These are phyloP conservation scores for Riparia riparia DNA, from an alignment of 2,113 vertebrate genomes.

Conservation along the genomic window DNA sequence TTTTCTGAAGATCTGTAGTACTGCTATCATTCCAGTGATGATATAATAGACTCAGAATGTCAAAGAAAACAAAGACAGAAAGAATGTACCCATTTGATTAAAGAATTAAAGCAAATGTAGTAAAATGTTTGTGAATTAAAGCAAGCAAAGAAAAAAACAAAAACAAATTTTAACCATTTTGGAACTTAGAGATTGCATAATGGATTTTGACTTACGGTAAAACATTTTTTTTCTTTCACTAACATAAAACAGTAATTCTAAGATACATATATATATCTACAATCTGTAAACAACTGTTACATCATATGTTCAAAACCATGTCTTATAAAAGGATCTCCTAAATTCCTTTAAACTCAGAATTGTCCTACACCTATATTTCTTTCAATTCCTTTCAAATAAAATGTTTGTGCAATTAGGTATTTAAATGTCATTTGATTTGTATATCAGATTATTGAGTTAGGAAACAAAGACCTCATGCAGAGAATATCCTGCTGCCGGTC, in stretches of 20 bases:
- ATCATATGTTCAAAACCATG: not conserved
- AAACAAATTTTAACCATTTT: not conserved
- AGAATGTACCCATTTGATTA: not conserved
- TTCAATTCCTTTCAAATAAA: not conserved
- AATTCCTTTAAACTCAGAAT: not conserved
- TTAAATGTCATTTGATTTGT: not conserved
- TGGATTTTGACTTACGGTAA: not conserved
- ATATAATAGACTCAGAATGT: conserved; percentile 26
- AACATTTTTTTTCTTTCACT: not conserved
- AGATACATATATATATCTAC: not conserved
- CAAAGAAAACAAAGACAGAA: not conserved
- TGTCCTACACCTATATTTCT: not conserved
- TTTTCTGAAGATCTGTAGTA: conserved; percentile 21
- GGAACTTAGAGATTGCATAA: not conserved
- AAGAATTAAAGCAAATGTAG: not conserved
- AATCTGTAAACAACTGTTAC: not conserved
- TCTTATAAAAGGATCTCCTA: not conserved
- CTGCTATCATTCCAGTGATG: not conserved
- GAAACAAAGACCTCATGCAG: not conserved
- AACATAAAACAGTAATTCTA: not conserved
- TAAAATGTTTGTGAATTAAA: not conserved
- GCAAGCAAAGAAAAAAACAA: not conserved
- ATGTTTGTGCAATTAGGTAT: not conserved
- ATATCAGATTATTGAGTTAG: not conserved
- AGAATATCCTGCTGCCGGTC: not conserved